phyloP scores from a whole-genome alignment of 1,140 invertebrate genomes.

The Aphis craccivora region DNA sequence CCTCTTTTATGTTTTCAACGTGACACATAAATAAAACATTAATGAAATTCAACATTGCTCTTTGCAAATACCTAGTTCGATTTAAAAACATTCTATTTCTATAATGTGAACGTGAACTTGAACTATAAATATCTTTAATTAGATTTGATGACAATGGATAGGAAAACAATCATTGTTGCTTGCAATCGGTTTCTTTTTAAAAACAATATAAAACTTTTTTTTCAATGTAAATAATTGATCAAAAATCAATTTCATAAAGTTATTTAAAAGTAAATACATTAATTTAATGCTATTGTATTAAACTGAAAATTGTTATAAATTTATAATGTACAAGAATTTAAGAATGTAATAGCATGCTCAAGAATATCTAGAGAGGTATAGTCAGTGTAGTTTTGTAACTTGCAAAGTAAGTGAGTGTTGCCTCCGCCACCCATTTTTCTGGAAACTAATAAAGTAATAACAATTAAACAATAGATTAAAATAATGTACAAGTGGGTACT shows the following conservation, averaged over 20 bases:
- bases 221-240: neutral
- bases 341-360: no score
- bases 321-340: neutral
- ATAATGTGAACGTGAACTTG: neutral
- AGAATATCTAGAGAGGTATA: no score
- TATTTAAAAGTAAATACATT: neutral
- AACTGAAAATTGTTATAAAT: neutral
- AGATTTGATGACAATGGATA: neutral
- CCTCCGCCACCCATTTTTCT: no score
- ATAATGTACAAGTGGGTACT: no score
- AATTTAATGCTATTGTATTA: neutral
- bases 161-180: neutral
- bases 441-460: no score
- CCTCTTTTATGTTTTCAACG: slow-evolving; percentile 7
- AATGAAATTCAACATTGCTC: neutral
- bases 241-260: neutral
- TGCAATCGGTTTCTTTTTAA: neutral
- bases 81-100: neutral
- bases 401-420: no score
- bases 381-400: no score
- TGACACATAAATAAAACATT: slow-evolving; percentile 20
- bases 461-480: no score
- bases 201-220: neutral
- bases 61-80: neutral
- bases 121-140: slow-evolving; percentile 27